A percentile compares a stretch with the other conserved stretches of the same genome.
phyloP scores from a whole-genome alignment of 2,888 invertebrate genomes.

The Ormyrus pomaceus region DNA sequence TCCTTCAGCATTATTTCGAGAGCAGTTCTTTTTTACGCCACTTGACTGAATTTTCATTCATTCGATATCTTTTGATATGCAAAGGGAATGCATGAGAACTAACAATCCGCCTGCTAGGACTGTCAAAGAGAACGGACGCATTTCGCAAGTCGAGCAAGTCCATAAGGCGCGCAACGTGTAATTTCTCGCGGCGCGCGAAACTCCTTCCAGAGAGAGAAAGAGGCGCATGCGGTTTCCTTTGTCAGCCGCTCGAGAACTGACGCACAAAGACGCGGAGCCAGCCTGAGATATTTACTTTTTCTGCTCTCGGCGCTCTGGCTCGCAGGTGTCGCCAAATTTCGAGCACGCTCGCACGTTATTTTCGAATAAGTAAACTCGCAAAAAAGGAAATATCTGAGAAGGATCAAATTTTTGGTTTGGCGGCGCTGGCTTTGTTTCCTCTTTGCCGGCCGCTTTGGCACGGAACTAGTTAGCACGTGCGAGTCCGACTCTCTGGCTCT shows the following conservation, averaged over 20 bases:
- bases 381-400: too few species aligned
- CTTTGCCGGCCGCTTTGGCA: neutral
- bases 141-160: too few species aligned
- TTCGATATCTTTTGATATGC: too few species aligned
- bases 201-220: neutral
- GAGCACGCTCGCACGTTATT: too few species aligned
- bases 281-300: slow-evolving; percentile 21
- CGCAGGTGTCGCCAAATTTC: neutral
- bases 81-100: too few species aligned
- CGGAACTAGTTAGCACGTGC: slow-evolving; percentile 32
- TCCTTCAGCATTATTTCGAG: too few species aligned
- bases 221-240: slow-evolving; percentile 38
- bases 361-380: too few species aligned
- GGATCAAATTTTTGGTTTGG: neutral
- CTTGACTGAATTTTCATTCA: too few species aligned
- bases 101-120: too few species aligned
- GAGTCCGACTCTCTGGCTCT: slow-evolving; percentile 8
- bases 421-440: slow-evolving; percentile 1
- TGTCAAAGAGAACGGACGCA: too few species aligned
- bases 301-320: neutral
- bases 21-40: too few species aligned
- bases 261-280: neutral
- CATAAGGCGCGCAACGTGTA: slow-evolving; percentile 31
- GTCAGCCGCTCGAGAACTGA: slow-evolving; percentile 2
- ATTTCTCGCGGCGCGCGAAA: slow-evolving; percentile 44